Conservation (phyloP, 2,888 invertebrate genomes). For the Aplocera efformata region DNA sequence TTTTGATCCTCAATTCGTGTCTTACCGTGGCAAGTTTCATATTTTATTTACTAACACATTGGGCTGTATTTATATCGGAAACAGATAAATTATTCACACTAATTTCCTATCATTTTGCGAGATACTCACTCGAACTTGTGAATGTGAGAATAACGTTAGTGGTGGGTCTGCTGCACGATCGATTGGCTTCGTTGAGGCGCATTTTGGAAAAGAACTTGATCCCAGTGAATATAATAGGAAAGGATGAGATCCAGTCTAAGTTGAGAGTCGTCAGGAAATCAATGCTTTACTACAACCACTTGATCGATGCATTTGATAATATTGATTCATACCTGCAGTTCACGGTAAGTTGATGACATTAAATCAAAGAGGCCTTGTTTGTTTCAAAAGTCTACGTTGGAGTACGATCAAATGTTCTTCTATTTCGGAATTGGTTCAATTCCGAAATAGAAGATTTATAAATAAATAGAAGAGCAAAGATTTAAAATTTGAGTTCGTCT, state of each 20-base stretch:
- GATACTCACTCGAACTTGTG: background rate
- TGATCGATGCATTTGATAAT: background rate
- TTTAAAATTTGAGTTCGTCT: too few relatives aligned
- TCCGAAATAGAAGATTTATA: too few relatives aligned
- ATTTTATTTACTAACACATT: too few relatives aligned
- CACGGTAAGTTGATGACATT: background rate
- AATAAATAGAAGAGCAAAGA: too few relatives aligned
- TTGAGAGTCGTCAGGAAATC: background rate
- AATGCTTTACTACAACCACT: conserved; percentile 1
- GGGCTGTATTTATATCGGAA: background rate
- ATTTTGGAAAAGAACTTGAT: background rate
- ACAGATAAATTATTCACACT: too few relatives aligned
- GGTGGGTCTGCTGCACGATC: background rate
- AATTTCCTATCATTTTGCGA: background rate
- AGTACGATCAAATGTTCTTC: too few relatives aligned
- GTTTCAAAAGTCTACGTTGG: too few relatives aligned
- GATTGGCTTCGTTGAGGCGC: background rate
- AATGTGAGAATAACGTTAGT: background rate
- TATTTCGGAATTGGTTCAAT: too few relatives aligned
- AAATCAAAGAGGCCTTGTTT: too few relatives aligned
- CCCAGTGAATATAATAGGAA: conserved; percentile 5
- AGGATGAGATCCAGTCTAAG: background rate
- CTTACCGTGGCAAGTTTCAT: too few relatives aligned
- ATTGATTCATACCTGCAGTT: background rate
- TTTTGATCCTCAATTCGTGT: background rate